Evolutionary conservation across 2,888 invertebrate genomes (phyloP), one percentile per base, ranked within the genome.

Genomic region (Sepiola atlantica): DNA sequence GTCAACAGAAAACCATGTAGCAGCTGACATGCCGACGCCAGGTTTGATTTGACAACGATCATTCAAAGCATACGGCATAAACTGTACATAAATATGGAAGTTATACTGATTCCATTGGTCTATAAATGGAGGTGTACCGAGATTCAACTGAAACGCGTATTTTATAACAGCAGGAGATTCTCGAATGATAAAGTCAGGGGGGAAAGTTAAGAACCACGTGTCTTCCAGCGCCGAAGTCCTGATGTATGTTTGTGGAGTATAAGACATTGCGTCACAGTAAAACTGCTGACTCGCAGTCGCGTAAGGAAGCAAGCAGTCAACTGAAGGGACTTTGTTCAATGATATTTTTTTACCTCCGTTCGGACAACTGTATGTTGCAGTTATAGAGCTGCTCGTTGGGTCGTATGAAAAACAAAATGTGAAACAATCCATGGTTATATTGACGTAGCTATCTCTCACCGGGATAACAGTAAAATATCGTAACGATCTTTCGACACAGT

Each of bases 31-130:
- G 28, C 92, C 92, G 14, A 55, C n/a, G 4, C 20, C 54, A n/a
- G 92, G 92, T 6, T 54, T 55, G n/a, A 92, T 55, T 20, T 92
- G 16, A 54, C 92, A 92, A 55, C 92, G 92, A 18, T 92, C 55
- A 4, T 28, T 45, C 16, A 92, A 92, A 28, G 32, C n/a, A 54
- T 92, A 92, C n/a, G 92, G 92, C 35, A 92, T 28, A 92, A 92
- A 0, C 32, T 92, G 92, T 45, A 92, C 1, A 6, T 35, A 55
- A 54, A 45, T 21, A 55, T 92, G n/a, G 28, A 55, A 54, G 2
- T 18, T 24, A 45, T 92, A 92, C 3, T 28, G 21, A 55, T 28
- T 55, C 92, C 77, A n/a, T 1, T 32, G 10, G 2, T n/a, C 10
- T n/a, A 14, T 14, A 16, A 77, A 77, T 3, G 77, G 77, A n/a